These are phyloP conservation scores for Heliconius hewitsoni DNA, from an alignment of 1,140 invertebrate genomes.

Conservation along the genomic window DNA sequence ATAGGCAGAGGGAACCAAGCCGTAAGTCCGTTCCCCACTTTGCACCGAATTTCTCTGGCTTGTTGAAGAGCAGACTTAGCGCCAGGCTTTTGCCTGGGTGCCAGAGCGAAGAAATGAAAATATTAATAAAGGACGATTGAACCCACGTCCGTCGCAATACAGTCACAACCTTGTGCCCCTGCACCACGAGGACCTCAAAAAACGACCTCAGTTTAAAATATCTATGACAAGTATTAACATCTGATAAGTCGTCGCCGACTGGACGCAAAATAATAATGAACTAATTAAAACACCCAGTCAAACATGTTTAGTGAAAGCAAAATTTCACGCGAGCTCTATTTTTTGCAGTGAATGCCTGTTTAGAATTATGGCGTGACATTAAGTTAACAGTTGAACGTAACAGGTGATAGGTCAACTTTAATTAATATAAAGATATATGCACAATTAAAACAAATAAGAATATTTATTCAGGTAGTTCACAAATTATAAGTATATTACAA, in stretches of 20 bases:
- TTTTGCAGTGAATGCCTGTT: slow-evolving; percentile 37
- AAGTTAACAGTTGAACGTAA: not conserved
- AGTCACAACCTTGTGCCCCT: too few relatives aligned
- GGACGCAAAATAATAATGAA: slow-evolving; percentile 58
- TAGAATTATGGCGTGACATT: slow-evolving; percentile 4
- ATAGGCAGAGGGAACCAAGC: too few relatives aligned
- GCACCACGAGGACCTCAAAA: too few relatives aligned
- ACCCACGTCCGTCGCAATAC: too few relatives aligned
- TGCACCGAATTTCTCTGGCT: too few relatives aligned
- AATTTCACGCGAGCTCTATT: slow-evolving; percentile 63
- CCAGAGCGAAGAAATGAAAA: too few relatives aligned
- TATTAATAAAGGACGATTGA: too few relatives aligned
- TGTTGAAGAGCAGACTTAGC: too few relatives aligned
- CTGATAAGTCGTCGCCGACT: slow-evolving; percentile 39
- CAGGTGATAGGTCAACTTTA: not conserved
- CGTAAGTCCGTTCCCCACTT: too few relatives aligned
- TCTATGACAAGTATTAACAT: slow-evolving; percentile 21
- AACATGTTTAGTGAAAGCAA: slow-evolving; percentile 70
- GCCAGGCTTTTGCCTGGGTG: too few relatives aligned
- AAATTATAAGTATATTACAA: too few relatives aligned
- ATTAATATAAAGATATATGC: not conserved
- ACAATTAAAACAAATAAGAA: not conserved
- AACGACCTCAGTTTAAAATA: not conserved
- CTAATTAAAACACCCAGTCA: slow-evolving; percentile 61
- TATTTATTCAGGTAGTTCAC: too few relatives aligned